Evolutionary conservation across 2,888 invertebrate genomes (phyloP).

Genomic region (Xanthorhoe spadicearia): DNA sequence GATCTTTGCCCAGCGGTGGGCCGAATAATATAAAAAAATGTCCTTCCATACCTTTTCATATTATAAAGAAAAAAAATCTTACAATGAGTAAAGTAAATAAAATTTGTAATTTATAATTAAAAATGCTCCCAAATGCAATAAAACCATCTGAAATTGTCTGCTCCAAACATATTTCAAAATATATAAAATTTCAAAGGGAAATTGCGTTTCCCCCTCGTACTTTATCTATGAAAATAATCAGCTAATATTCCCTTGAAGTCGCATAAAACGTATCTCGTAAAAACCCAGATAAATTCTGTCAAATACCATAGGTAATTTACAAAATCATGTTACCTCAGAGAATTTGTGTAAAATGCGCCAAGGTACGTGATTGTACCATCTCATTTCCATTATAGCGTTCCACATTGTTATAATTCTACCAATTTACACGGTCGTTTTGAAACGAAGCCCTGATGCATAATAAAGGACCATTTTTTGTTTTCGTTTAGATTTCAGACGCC

Average conservation of each 20-base stretch:
- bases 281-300: conserved; percentile 13
- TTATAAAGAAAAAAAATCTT: too few relatives aligned
- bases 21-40: too few relatives aligned
- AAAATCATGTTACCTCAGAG: conserved; percentile 26
- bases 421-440: not conserved
- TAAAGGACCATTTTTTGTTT: too few relatives aligned
- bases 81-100: too few relatives aligned
- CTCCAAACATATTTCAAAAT: not conserved
- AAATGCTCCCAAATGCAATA: too few relatives aligned
- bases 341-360: conserved; percentile 25
- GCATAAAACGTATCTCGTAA: conserved; percentile 3
- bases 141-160: not conserved
- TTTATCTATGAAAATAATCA: conserved; percentile 3
- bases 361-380: conserved; percentile 18
- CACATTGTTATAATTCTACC: conserved; percentile 16
- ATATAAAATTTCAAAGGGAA: not conserved
- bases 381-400: conserved; percentile 20
- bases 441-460: not conserved
- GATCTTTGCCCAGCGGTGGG: too few relatives aligned
- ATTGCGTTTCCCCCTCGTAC: not conserved
- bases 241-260: not conserved
- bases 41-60: too few relatives aligned
- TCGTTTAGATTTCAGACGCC: too few relatives aligned
- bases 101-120: too few relatives aligned
- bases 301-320: conserved; percentile 23